phyloP scores from a whole-genome alignment of 2,113 vertebrate genomes.

The Ifrita kowaldi region DNA sequence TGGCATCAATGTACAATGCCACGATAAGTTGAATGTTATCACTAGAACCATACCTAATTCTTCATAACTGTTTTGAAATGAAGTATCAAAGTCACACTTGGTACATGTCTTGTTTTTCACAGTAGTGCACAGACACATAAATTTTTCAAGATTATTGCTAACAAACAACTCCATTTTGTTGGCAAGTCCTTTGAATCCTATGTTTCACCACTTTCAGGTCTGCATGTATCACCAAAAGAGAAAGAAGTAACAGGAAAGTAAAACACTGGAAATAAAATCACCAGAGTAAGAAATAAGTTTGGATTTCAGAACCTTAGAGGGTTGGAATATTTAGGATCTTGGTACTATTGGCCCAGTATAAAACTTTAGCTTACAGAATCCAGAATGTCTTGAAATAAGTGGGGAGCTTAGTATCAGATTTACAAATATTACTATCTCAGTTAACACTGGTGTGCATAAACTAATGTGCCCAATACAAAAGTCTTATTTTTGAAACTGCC shows the following conservation, averaged over 20 bases:
- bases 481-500: constrained; percentile 10
- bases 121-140: neutral
- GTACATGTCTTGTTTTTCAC: neutral
- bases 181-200: neutral
- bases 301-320: neutral
- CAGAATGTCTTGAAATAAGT: neutral
- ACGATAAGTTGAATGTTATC: constrained; percentile 13
- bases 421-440: neutral
- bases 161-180: neutral
- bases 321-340: neutral
- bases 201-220: neutral
- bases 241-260: neutral
- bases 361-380: neutral
- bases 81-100: neutral
- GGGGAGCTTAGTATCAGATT: neutral
- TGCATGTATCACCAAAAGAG: neutral
- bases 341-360: neutral
- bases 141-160: neutral
- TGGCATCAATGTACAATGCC: neutral
- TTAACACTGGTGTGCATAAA: neutral
- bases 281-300: neutral
- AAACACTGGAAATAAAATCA: neutral
- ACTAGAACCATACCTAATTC: neutral
- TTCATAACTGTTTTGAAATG: constrained; percentile 32
- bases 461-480: neutral